Percentiles rank a stretch among this genome's conserved stretches.
Evolutionary conservation across 2,113 vertebrate genomes (phyloP).

Genomic region (Xenotilapia flavipinnis): DNA sequence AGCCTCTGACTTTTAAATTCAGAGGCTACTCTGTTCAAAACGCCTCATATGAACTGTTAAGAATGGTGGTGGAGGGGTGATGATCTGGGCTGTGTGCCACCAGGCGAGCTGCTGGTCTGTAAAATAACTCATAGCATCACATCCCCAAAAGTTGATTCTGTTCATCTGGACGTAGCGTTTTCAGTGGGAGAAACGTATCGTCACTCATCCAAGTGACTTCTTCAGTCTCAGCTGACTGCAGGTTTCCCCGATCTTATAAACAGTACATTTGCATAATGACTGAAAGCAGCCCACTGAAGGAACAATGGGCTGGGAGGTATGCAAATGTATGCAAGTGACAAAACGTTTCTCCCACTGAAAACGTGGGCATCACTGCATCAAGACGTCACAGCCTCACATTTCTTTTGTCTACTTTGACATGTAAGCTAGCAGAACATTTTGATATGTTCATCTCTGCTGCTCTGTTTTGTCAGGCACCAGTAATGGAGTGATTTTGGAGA

Average conservation of each 20-base stretch:
- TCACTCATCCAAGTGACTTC: neutral
- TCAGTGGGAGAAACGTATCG: accelerated
- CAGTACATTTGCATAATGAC: accelerated
- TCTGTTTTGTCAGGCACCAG: neutral
- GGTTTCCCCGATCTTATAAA: accelerated
- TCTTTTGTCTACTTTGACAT: neutral
- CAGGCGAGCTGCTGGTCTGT: neutral
- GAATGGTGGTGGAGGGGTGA: accelerated
- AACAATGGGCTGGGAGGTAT: neutral
- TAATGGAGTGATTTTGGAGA: neutral
- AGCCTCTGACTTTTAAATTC: neutral
- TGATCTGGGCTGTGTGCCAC: neutral
- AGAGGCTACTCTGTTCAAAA: neutral
- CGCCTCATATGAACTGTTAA: neutral
- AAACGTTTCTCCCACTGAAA: neutral
- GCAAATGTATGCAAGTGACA: neutral
- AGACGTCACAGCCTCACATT: neutral
- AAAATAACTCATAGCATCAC: neutral
- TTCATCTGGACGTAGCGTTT: accelerated
- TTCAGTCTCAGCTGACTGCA: neutral
- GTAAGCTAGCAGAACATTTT: neutral
- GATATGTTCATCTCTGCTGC: neutral
- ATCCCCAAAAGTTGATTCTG: neutral
- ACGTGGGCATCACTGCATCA: neutral
- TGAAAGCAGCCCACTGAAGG: neutral